Percentiles rank a stretch among this genome's conserved stretches.
These are phyloP conservation scores for Lepidotrigona ventralis DNA, from an alignment of 1,140 invertebrate species.

Conservation along the genomic window DNA sequence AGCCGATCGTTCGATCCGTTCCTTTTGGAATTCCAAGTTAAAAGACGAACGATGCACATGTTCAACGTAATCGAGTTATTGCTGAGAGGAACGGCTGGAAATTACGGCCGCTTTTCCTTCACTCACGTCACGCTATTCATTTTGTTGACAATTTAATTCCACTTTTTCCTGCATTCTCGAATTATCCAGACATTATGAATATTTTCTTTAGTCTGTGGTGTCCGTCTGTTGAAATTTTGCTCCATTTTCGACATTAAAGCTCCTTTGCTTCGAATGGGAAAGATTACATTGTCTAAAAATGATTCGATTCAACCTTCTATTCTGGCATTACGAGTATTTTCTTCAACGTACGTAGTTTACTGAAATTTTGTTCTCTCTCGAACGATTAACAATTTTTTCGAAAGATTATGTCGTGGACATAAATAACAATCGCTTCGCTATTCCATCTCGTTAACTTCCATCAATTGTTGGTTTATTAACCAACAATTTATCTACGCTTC, in stretches of 20 bases:
- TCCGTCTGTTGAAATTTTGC: not conserved
- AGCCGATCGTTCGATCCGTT: constrained; percentile 1
- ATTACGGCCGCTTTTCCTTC: not conserved
- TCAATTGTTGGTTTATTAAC: constrained; percentile 4
- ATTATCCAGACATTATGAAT: not conserved
- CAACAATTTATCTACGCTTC: constrained; percentile 18
- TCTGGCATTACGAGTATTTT: too few species aligned
- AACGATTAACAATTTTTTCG: too few species aligned
- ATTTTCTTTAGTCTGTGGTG: not conserved
- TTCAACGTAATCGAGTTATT: constrained; percentile 2
- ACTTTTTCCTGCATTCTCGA: not conserved
- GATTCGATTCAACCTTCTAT: too few species aligned
- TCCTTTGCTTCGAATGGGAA: not conserved
- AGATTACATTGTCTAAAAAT: not conserved
- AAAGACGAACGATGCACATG: constrained; percentile 5
- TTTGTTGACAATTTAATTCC: not conserved
- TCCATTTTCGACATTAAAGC: not conserved
- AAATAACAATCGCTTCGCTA: not conserved
- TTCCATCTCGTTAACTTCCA: not conserved
- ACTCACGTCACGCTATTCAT: not conserved
- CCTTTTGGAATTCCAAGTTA: constrained; percentile 40
- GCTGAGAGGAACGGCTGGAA: not conserved
- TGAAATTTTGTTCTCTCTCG: too few species aligned
- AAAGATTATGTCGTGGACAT: not conserved
- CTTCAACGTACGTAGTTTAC: too few species aligned